These are phyloP conservation scores for Lagopus muta DNA, from an alignment of 2,113 vertebrate genomes.

Conservation along the genomic window DNA sequence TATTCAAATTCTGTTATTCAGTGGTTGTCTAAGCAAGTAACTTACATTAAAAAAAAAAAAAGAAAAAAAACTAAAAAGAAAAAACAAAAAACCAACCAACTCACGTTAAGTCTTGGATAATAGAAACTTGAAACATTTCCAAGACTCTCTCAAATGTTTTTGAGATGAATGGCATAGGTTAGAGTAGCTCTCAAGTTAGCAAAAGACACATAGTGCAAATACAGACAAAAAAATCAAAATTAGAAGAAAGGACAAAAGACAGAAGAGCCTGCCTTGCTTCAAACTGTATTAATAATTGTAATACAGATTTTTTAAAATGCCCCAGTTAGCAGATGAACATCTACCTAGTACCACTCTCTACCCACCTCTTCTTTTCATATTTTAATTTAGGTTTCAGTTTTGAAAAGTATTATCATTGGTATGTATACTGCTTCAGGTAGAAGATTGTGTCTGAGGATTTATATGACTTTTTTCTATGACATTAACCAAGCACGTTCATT, in stretches of 20 bases:
- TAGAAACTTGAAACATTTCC: conserved; percentile 57
- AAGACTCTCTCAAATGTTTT: conserved; percentile 33
- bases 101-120: conserved; percentile 35
- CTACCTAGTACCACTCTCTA: conserved; percentile 37
- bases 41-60: conserved; percentile 6
- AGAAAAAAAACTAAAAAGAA: too few relatives aligned
- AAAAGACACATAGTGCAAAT: not conserved
- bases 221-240: conserved; percentile 49
- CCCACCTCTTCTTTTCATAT: conserved; percentile 58
- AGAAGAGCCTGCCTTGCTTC: not conserved
- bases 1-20: conserved; percentile 50
- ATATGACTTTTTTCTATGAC: not conserved
- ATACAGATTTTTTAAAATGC: not conserved
- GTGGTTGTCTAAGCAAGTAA: conserved; percentile 48
- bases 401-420: conserved; percentile 33
- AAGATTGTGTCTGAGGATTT: conserved; percentile 22
- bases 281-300: not conserved
- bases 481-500: conserved; percentile 38
- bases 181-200: conserved; percentile 30
- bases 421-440: not conserved
- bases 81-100: too few relatives aligned
- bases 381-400: conserved; percentile 55
- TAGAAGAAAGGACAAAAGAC: conserved; percentile 11
- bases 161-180: conserved; percentile 39
- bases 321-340: conserved; percentile 38